Evolutionary conservation across 2,888 invertebrate species (phyloP), one percentile per base, ranked within the genome.

Genomic region (Trachelus troglodyta): DNA sequence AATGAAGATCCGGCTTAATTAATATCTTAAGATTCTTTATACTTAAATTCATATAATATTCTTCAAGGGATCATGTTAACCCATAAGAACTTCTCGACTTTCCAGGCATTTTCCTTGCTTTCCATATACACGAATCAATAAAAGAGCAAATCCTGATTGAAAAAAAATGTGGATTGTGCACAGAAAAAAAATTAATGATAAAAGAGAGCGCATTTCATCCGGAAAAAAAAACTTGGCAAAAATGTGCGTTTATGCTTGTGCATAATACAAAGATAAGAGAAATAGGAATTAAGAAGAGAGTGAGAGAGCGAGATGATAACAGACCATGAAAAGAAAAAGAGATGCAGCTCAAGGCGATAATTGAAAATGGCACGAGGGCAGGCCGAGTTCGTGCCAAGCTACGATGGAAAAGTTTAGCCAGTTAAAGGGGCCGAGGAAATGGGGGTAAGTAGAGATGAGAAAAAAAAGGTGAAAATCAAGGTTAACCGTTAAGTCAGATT

Each of bases 401-500:
- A 56, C 40, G 9, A 56, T 56, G 15, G 40, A 56, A 56, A 56
- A 56, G 40, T 56, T 56, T 56, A 23, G 40, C 40, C 40, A 23
- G 23, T 56, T 56, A 56, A 15, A 56, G 40, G 23, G 40, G 40
- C 23, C 40, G 6, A 23, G 40, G 23, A 56, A 56, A 40, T 15
- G 15, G 40, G 40, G 4, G 40, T 40, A 40, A 40, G 15, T 40
- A 40, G 40, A 15, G 40, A 40, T 15, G 40, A 15, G 40, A 6
- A 23, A 40, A 40, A 40, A 56, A 23, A 23, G 40, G 40, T 23
- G 40, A 56, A 56, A 56, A 83, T 82, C 83, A 84, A 80, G 82
- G 81, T 85, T 84, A 84, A 83, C 80, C 80, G 76, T 75, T 75
- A 76, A 84, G 81, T 81, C 81, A 82, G 80, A 81, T 82, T 78